These are phyloP conservation scores for Apaloderma vittatum DNA, from an alignment of 2,113 vertebrate species.

Conservation along the genomic window DNA sequence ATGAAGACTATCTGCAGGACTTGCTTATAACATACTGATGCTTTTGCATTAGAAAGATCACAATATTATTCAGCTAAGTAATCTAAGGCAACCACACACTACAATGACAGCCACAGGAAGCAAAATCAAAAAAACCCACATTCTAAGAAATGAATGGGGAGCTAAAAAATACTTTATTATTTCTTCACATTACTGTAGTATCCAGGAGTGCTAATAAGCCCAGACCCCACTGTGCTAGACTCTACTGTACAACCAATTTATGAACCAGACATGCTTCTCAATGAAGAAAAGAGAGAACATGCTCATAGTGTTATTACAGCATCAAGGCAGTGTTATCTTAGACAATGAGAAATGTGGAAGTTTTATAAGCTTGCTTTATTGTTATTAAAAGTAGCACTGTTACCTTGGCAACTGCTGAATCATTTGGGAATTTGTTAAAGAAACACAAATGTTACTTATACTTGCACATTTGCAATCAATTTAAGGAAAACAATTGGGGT, in stretches of 20 bases:
- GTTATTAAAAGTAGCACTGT: conserved; percentile 75
- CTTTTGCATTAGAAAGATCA: neutral
- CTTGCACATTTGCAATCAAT: conserved; percentile 70
- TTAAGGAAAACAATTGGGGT: conserved; percentile 41
- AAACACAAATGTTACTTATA: conserved; percentile 67
- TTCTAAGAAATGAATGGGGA: neutral
- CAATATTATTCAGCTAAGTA: neutral
- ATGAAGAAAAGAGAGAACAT: conserved; percentile 31
- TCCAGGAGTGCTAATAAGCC: neutral
- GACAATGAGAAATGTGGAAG: conserved; percentile 58
- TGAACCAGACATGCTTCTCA: conserved; percentile 7
- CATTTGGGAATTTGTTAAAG: conserved; percentile 59
- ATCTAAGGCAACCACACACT: neutral
- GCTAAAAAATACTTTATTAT: neutral
- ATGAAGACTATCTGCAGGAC: neutral
- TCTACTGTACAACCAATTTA: neutral
- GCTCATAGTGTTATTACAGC: conserved; percentile 16
- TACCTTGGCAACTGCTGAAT: conserved; percentile 76
- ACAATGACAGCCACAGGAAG: neutral
- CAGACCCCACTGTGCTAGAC: neutral
- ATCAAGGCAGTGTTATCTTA: conserved; percentile 39
- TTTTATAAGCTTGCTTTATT: conserved; percentile 66
- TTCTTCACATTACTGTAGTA: neutral
- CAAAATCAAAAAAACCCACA: neutral
- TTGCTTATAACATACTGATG: neutral